Evolutionary conservation across 1,140 invertebrate species (phyloP).

Genomic region (Drosophila sp.): DNA sequence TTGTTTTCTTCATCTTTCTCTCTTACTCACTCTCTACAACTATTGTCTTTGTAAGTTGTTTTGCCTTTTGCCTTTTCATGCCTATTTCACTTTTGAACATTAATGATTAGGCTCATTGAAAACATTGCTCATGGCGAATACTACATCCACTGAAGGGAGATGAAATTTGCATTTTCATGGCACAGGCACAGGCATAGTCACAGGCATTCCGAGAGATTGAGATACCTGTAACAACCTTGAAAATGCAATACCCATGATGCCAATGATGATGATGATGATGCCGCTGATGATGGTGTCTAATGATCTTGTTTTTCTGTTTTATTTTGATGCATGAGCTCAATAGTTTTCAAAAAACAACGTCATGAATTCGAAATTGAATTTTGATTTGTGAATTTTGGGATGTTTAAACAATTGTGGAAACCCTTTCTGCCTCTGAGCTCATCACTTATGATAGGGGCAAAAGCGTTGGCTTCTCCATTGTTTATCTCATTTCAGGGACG

Average conservation of each 20-base stretch:
- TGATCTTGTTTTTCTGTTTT: slow-evolving; percentile 44
- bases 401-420: slow-evolving; percentile 36
- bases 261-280: slow-evolving; percentile 39
- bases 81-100: slow-evolving; percentile 51
- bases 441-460: slow-evolving; percentile 23
- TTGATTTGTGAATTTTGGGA: slow-evolving; percentile 27
- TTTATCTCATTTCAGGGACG: slow-evolving; percentile 37
- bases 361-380: slow-evolving; percentile 38
- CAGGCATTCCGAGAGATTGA: slow-evolving; percentile 33
- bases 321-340: slow-evolving; percentile 10
- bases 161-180: slow-evolving; percentile 76
- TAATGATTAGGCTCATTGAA: slow-evolving; percentile 71
- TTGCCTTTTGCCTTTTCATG: slow-evolving; percentile 57
- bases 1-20: slow-evolving; percentile 14
- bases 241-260: slow-evolving; percentile 47
- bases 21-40: slow-evolving; percentile 12
- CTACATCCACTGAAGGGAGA: slow-evolving; percentile 1
- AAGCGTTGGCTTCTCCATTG: slow-evolving; percentile 32
- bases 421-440: slow-evolving; percentile 35
- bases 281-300: slow-evolving; percentile 55
- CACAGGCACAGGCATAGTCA: slow-evolving; percentile 14
- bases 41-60: slow-evolving; percentile 11
- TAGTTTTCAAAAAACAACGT: slow-evolving; percentile 8
- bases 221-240: slow-evolving; percentile 59
- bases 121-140: slow-evolving; percentile 57